These are phyloP conservation scores for Leptopterna dolabrata DNA, from an alignment of 2,888 invertebrate genomes.

Conservation along the genomic window DNA sequence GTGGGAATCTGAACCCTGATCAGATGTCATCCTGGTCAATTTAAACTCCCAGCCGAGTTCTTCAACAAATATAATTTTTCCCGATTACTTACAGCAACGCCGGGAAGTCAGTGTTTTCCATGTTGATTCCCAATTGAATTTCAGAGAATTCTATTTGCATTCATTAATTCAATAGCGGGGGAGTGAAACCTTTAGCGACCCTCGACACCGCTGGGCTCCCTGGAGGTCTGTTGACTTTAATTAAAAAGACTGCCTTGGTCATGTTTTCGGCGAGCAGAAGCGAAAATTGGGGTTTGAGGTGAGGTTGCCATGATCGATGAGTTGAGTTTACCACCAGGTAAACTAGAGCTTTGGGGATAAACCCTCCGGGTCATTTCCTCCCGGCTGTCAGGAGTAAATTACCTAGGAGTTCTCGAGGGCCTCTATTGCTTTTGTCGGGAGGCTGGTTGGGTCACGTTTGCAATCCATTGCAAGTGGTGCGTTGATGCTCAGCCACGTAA, in stretches of 20 bases:
- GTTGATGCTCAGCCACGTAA: too few relatives aligned
- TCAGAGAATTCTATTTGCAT: not conserved
- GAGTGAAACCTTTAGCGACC: not conserved
- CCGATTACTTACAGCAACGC: not conserved
- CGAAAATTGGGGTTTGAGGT: not conserved
- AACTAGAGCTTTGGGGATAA: too few relatives aligned
- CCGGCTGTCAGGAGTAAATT: too few relatives aligned
- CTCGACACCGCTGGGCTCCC: not conserved
- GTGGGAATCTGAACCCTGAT: too few relatives aligned
- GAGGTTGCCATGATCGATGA: not conserved
- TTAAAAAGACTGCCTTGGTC: not conserved
- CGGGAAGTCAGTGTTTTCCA: not conserved
- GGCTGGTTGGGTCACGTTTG: too few relatives aligned
- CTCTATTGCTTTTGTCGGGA: too few relatives aligned
- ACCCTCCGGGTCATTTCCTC: too few relatives aligned
- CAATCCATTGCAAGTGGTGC: too few relatives aligned
- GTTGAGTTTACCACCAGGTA: too few relatives aligned
- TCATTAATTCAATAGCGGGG: constrained; percentile 1
- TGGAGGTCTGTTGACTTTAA: not conserved
- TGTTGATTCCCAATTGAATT: not conserved
- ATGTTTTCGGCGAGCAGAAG: not conserved
- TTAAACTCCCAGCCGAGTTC: not conserved
- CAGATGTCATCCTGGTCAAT: not conserved
- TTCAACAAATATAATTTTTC: not conserved
- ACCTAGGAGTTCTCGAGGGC: too few relatives aligned